phyloP scores from a whole-genome alignment of 2,888 invertebrate genomes.

The Eilema caniola region DNA sequence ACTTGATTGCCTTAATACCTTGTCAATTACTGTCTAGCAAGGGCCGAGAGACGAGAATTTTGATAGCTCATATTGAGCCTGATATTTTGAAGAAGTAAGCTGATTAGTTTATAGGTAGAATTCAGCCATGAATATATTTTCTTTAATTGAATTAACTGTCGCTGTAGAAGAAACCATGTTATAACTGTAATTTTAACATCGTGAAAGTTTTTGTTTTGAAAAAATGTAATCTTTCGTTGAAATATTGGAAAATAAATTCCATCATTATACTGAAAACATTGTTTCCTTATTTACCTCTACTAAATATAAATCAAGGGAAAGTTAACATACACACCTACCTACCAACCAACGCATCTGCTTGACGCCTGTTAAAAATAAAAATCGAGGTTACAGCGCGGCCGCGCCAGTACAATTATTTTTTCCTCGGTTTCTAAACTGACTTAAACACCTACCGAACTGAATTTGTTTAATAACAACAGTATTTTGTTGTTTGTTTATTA shows the following conservation, averaged over 20 bases:
- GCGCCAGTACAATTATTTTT: not conserved
- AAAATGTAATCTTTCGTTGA: constrained; percentile 80
- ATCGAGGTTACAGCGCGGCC: constrained; percentile 1
- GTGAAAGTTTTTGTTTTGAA: constrained; percentile 70
- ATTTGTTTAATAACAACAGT: not conserved
- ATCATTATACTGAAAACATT: constrained; percentile 68
- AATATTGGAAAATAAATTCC: constrained; percentile 82
- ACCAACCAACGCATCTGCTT: not conserved
- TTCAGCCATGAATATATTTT: constrained; percentile 76
- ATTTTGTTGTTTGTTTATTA: constrained; percentile 12
- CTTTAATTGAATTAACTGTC: constrained; percentile 74
- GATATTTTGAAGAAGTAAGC: constrained; percentile 79
- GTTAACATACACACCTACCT: not conserved
- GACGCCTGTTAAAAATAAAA: not conserved
- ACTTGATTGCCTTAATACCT: constrained; percentile 70
- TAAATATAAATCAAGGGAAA: not conserved
- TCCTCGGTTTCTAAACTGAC: not conserved
- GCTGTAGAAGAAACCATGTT: constrained; percentile 68
- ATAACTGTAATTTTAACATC: constrained; percentile 73
- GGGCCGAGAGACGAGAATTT: constrained; percentile 80
- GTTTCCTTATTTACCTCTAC: constrained; percentile 61
- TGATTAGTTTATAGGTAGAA: constrained; percentile 76
- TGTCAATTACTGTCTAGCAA: constrained; percentile 73
- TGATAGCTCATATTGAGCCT: constrained; percentile 86
- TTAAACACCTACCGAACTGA: not conserved